phyloP scores from a whole-genome alignment of 2,113 vertebrate genomes.

The Hyaena hyaena region DNA sequence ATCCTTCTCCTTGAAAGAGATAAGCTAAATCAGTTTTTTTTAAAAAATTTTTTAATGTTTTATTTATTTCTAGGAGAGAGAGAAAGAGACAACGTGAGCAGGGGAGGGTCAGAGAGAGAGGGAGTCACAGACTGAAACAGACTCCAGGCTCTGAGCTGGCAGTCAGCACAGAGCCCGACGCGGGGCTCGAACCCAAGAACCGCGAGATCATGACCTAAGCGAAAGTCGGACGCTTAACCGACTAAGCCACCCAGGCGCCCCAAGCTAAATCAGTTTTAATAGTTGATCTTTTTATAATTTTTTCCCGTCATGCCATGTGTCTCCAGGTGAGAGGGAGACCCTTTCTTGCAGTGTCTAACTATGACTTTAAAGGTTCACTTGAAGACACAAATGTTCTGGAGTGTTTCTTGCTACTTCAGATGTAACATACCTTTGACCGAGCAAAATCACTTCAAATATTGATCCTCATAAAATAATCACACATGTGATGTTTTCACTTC shows the following conservation, averaged over 20 bases:
- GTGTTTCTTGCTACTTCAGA: background rate
- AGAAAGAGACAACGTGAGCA: too few species aligned
- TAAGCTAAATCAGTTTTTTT: background rate
- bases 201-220: too few species aligned
- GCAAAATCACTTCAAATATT: background rate
- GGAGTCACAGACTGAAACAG: too few species aligned
- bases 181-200: too few species aligned
- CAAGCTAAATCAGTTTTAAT: background rate
- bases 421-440: background rate
- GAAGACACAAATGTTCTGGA: background rate
- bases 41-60: too few species aligned
- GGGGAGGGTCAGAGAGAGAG: too few species aligned
- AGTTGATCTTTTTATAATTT: background rate
- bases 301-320: background rate
- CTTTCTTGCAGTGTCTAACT: background rate
- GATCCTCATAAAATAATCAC: background rate
- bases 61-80: too few species aligned
- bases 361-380: background rate
- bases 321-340: background rate
- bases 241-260: too few species aligned
- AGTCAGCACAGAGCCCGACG: too few species aligned
- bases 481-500: background rate
- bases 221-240: too few species aligned
- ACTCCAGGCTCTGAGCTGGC: too few species aligned
- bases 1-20: background rate